Evolutionary conservation across 2,113 vertebrate genomes (phyloP).

Genomic region (Platanista minor): DNA sequence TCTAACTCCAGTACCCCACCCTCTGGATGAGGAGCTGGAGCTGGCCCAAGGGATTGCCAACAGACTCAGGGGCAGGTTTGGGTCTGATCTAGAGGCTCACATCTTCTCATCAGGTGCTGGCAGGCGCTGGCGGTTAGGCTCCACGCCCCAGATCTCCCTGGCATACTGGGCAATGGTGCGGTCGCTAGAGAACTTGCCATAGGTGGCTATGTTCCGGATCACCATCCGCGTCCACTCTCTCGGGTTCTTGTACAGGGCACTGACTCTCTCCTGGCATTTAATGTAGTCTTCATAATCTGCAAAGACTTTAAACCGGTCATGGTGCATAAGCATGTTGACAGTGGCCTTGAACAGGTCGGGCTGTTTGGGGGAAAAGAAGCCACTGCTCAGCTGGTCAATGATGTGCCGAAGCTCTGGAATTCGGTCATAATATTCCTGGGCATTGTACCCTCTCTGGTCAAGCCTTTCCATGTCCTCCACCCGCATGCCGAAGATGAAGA

Average conservation of each 20-base stretch:
- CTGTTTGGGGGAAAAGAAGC: conserved; percentile 92
- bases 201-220: conserved; percentile 91
- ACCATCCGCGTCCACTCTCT: conserved; percentile 94
- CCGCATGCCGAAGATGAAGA: conserved; percentile 95
- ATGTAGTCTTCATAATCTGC: conserved; percentile 94
- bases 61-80: not conserved
- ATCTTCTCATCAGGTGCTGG: conserved; percentile 81
- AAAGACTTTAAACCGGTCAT: conserved; percentile 91
- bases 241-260: conserved; percentile 90
- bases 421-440: conserved; percentile 87
- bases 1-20: not conserved
- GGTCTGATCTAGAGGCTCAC: conserved; percentile 64
- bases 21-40: not conserved
- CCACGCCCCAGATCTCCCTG: conserved; percentile 92
- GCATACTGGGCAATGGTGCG: conserved; percentile 92
- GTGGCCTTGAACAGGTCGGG: conserved; percentile 93
- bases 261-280: conserved; percentile 91
- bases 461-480: conserved; percentile 89
- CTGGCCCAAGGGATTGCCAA: not conserved
- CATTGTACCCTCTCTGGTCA: conserved; percentile 88
- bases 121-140: conserved; percentile 87
- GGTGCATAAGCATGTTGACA: conserved; percentile 86
- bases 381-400: conserved; percentile 90
- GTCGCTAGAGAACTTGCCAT: conserved; percentile 94
- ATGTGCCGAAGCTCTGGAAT: conserved; percentile 90